Conservation (phyloP, 2,113 vertebrate species). For the Antechinus flavipes region DNA sequence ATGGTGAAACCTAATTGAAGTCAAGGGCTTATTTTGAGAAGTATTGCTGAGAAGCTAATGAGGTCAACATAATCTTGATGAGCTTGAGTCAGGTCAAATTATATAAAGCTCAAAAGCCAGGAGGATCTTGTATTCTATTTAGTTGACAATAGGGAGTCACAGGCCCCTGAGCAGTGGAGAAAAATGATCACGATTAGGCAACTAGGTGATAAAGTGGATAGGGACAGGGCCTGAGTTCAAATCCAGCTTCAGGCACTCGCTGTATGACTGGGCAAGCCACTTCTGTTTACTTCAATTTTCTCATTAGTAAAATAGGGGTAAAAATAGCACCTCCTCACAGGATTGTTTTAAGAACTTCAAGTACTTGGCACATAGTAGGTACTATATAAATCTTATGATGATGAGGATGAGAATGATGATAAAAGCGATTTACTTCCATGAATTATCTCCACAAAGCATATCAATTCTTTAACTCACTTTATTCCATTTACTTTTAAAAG, state of each 20-base stretch:
- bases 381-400: not conserved
- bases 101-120: not conserved
- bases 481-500: slow-evolving; percentile 15
- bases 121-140: not conserved
- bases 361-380: not conserved
- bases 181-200: not conserved
- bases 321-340: not conserved
- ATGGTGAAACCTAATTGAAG: not conserved
- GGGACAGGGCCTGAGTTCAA: not conserved
- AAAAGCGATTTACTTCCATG: not conserved
- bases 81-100: not conserved
- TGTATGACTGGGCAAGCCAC: not conserved
- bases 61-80: not conserved
- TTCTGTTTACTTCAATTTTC: not conserved
- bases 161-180: not conserved
- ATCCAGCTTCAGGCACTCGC: not conserved
- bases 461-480: not conserved
- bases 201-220: not conserved
- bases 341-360: not conserved
- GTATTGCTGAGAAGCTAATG: not conserved
- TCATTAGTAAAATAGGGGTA: not conserved
- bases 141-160: not conserved
- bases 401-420: not conserved
- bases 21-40: not conserved
- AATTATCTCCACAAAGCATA: not conserved